Base-by-base conservation (phyloP, 2,797 vertebrate species). In the Fratercula arctica region DNA sequence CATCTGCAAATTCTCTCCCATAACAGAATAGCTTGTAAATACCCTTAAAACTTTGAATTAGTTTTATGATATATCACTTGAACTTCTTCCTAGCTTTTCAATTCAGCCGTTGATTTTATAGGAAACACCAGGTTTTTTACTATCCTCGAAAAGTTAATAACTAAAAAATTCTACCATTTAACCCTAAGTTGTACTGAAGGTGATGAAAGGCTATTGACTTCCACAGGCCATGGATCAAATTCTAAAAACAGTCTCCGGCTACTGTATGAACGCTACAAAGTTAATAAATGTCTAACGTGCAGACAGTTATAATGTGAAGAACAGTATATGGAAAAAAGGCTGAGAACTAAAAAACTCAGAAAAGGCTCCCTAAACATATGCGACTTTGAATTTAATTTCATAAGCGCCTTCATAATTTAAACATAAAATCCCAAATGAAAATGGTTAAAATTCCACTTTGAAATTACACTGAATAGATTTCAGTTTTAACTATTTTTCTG, bases 261-360 rank as follows among this genome's bases (percentile, higher is more conserved):
- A 95, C 92, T 75, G 93, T 90, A 93, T 68, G 91, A 92, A 77
- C 81, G 77, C 93, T 67, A 80, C 81, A 41, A 92, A 95, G 94
- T 97, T 97, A 97, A 96, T 95, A 87, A 96, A 82, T 97, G 78
- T 90, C 96, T 95, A 96, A 92, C 8, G 2, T 66, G 56, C 63
- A 86, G 94, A 94, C 59, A 83, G 80, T 60, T 94, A 80, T 41
- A 60, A 93, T 6, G 13, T 59, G 50, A 91, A 82, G 53, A 83
- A 43, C 20, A 70, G n/a, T 48, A 70, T 26, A 92, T 3, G 8
- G 59, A 95, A 93, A 93, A 93, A 67, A 9, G 23, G 11, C 31
- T 25, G 18, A 90, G 33, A 90, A 28, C 10, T 26, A 39, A 79
- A 83, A 95, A 78, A 10, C 2, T 5, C 20, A 48, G 31, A 85